These are phyloP conservation scores for Heliocidaris tuberculata DNA, from an alignment of 35 echinoderm and acorn worm species.

Conservation along the genomic window DNA sequence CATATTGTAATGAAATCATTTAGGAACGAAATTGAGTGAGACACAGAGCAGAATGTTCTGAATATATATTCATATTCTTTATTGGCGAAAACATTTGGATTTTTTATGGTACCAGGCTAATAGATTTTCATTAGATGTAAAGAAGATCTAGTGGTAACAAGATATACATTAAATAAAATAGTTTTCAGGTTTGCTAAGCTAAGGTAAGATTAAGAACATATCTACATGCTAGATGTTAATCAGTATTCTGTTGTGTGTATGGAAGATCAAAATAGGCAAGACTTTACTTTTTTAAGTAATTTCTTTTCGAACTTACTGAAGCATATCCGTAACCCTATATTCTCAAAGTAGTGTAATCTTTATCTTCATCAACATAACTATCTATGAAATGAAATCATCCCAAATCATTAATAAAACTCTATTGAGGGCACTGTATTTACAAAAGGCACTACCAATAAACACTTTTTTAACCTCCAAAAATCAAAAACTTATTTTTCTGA, in stretches of 20 bases:
- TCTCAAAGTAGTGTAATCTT: neutral
- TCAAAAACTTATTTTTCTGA: neutral
- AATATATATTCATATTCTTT: no score
- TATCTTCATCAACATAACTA: neutral
- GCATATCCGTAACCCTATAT: neutral
- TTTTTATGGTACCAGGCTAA: no score
- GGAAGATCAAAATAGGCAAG: neutral
- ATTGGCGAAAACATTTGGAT: no score
- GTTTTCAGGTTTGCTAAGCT: neutral
- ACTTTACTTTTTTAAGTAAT: neutral
- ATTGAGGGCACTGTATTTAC: constrained; percentile 39
- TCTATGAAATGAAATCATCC: neutral
- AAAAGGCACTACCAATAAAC: constrained; percentile 33
- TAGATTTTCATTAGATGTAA: no score
- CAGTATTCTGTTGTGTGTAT: neutral
- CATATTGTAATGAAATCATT: no score
- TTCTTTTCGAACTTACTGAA: neutral
- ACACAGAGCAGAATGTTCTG: no score
- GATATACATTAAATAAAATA: neutral
- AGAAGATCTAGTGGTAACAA: neutral
- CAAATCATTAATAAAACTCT: constrained; percentile 5
- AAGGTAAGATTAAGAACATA: neutral
- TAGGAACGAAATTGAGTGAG: no score
- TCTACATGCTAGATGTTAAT: neutral
- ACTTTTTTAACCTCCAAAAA: constrained; percentile 9